Evolutionary conservation across 1,140 invertebrate genomes (phyloP), one percentile per base, ranked within the genome.

Genomic region (Drosophila quadrilineata): DNA sequence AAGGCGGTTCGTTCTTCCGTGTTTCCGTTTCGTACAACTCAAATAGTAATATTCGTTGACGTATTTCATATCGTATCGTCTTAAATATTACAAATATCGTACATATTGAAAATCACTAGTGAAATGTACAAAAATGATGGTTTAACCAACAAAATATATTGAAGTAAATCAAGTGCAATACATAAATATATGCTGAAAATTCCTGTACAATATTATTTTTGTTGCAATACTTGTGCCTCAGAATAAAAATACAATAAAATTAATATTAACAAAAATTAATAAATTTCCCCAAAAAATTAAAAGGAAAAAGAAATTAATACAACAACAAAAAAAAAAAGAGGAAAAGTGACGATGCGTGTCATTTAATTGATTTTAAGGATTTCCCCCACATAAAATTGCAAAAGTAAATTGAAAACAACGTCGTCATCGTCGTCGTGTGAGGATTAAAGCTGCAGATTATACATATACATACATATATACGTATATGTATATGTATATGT

Each of bases 311-410:
- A 14, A 28, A 26, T 43, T 43, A 43, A 43, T 10, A 26, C 21
- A 21, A 14, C n/a, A n/a, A n/a, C n/a, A 26, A 36, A 24, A 43
- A 12, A 38, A 57, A 46, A 73, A 48, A 62, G 54, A 75, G 59
- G 21, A 60, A 62, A 57, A 58, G 58, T 52, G 49, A 58, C 31
- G 53, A 76, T 76, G 75, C 79, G 79, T 85, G 79, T 85, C 79
- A 66, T 86, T 86, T 75, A 85, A 85, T 85, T 85, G 79, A 86
- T 85, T 85, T 79, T 50, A 75, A 85, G 79, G 79, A 85, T 85
- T 84, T 63, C 57, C 54, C 58, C n/a, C n/a, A n/a, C n/a, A n/a
- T n/a, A n/a, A n/a, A n/a, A 54, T 63, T 62, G 58, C 46, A 67
- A 71, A n/a, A 71, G 75, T 71, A 80, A 80, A 79, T 80, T 70